Evolutionary conservation across 2,113 vertebrate genomes (phyloP), one percentile per base, ranked within the genome.

Genomic region (Ornithorhynchus anatinus): DNA sequence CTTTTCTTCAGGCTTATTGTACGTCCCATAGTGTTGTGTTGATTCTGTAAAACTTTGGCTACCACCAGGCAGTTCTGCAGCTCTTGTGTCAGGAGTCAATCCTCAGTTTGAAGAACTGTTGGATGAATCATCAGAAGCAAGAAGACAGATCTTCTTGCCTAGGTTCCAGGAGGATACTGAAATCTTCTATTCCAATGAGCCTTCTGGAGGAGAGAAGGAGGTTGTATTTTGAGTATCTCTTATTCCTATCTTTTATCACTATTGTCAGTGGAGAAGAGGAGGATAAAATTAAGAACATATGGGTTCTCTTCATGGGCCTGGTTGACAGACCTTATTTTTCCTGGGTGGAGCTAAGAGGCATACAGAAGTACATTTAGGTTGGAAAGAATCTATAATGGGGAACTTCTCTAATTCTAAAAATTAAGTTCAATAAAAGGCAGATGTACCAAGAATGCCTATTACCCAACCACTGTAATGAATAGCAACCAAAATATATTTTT

Each of bases 351-450:
- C n/a, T n/a, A n/a, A n/a, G n/a, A n/a, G n/a, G n/a, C n/a, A n/a
- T n/a, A 85, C 70, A 84, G 75, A 73, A 38, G 58, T 75, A 80
- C 79, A 81, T 82, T 80, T 72, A 77, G 59, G 42, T 70, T 84
- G 78, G 70, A 85, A 84, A 80, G 67, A 85, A 80, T 82, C 78
- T 82, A 43, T 80, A 75, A 73, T 82, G 83, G 77, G 78, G 86
- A 83, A 84, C 80, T 78, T 85, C 86, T 84, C 85, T 84, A 81
- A 75, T 84, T 75, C 70, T 58, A 77, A 84, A 88, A 88, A 77
- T 85, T 85, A 85, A 77, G 77, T 80, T 60, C 78, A 85, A 80
- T 82, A 88, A 88, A 84, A 85, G 77, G 60, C 86, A 88, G 80
- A 85, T 88, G 78, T 84, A 69, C 50, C 60, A 48, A 85, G 19